phyloP scores from a whole-genome alignment of 1,140 invertebrate species.

The Leguminivora glycinivorella region DNA sequence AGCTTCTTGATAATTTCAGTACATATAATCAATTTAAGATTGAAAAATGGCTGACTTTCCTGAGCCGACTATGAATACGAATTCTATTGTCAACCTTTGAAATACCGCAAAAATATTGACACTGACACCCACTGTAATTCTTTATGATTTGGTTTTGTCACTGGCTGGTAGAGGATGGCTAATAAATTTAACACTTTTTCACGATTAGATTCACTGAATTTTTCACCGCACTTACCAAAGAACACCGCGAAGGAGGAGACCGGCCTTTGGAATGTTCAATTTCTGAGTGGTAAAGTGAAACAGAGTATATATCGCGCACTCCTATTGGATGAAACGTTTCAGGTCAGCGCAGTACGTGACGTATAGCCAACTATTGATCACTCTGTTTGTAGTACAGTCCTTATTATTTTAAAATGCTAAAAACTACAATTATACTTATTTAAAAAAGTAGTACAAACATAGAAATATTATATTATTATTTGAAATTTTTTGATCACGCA shows the following conservation, averaged over 20 bases:
- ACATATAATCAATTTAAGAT: slow-evolving; percentile 40
- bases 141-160: slow-evolving; percentile 49
- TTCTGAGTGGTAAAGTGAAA: slow-evolving; percentile 78
- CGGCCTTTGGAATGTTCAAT: slow-evolving; percentile 84
- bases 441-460: neutral
- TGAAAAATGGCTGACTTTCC: slow-evolving; percentile 71
- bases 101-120: slow-evolving; percentile 71
- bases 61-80: slow-evolving; percentile 42
- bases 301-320: slow-evolving; percentile 64
- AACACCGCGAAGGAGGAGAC: slow-evolving; percentile 81
- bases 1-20: slow-evolving; percentile 40
- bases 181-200: slow-evolving; percentile 69
- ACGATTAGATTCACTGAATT: slow-evolving; percentile 71
- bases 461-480: neutral
- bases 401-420: slow-evolving; percentile 37
- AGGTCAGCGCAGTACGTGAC: slow-evolving; percentile 51
- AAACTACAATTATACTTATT: neutral
- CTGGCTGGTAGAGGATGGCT: slow-evolving; percentile 60
- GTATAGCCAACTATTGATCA: slow-evolving; percentile 71
- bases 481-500: neutral
- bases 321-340: slow-evolving; percentile 63
- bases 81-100: slow-evolving; percentile 61
- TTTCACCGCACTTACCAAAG: slow-evolving; percentile 82
- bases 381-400: slow-evolving; percentile 57
- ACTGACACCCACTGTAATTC: slow-evolving; percentile 64